These are phyloP conservation scores for Therioaphis trifolii DNA, from an alignment of 2,888 invertebrate genomes.

Conservation along the genomic window DNA sequence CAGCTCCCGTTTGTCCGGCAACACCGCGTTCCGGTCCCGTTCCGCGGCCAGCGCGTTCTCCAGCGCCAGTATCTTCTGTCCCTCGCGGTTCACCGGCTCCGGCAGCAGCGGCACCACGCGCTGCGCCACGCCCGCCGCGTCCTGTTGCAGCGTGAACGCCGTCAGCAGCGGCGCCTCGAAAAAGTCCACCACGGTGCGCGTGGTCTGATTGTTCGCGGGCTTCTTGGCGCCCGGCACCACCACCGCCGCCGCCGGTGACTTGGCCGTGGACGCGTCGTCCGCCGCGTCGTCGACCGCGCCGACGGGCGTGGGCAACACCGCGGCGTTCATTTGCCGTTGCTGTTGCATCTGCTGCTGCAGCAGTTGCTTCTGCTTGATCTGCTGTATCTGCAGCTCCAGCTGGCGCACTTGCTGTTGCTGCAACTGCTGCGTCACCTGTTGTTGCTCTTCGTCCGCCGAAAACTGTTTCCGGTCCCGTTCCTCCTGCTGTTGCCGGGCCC, in stretches of 20 bases:
- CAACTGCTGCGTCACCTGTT: no score
- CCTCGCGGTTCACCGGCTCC: conserved; percentile 73
- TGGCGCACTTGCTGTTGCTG: no score
- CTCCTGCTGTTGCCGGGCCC: background rate
- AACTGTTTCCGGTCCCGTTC: no score
- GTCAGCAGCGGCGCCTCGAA: conserved; percentile 84
- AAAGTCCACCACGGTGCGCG: conserved; percentile 77
- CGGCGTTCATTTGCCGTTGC: no score
- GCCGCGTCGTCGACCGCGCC: no score
- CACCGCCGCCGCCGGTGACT: no score
- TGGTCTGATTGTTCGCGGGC: no score
- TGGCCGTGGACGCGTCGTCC: background rate
- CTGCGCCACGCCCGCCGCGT: conserved; percentile 81
- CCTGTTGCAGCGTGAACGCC: conserved; percentile 87
- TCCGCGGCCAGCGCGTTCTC: conserved; percentile 32
- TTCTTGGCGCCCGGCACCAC: background rate
- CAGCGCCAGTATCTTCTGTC: conserved; percentile 65
- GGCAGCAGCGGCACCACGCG: conserved; percentile 75
- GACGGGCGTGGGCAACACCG: no score
- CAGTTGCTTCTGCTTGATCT: no score
- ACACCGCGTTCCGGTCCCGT: conserved; percentile 68
- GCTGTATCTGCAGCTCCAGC: no score
- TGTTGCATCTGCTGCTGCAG: no score
- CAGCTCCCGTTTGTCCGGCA: conserved; percentile 76
- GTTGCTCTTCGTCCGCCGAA: no score